Base-by-base conservation (phyloP, 2,888 invertebrate genomes). In the Drosophila bunnanda region DNA sequence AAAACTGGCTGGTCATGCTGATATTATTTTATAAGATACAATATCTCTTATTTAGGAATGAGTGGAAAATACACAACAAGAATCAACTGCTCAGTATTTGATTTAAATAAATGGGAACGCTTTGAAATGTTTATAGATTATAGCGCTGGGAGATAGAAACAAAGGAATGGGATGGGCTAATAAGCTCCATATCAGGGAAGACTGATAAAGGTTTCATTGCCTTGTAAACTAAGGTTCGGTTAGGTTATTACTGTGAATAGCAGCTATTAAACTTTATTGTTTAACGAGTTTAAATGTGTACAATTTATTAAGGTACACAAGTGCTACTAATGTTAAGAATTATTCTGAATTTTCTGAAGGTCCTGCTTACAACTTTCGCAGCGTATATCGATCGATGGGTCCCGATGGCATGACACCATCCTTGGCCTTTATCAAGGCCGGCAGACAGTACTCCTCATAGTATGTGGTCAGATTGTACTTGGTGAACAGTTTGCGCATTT, bases 301-400 rank as follows among this genome's bases (percentile, higher is more conserved):
- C 32, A 50, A 32, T 34, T 15, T 34, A 22, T 34, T 34, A 50
- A 22, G 32, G 20, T 32, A 50, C 17, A 20, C 25, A 15, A 20
- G 17, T 32, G 30, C 13, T n/a, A n/a, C n/a, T n/a, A n/a, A n/a
- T n/a, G n/a, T n/a, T n/a, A n/a, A n/a, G n/a, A n/a, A n/a, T n/a
- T n/a, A n/a, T n/a, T n/a, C n/a, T n/a, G n/a, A n/a, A n/a, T n/a
- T n/a, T n/a, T n/a, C n/a, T 4, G 7, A 7, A 50, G 15, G 6
- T 15, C 15, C 13, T 4, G 20, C 10, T 38, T 74, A 83, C 17
- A 74, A 28, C 46, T 46, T 80, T n/a, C 83, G 80, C 22, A 80
- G 60, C 0, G 88, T 89, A 62, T 91, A 89, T 48, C 83, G 83
- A 80, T 92, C 91, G 55, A 91, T 83, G 2, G 89, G 88, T 9